phyloP scores from a whole-genome alignment of 2,888 invertebrate genomes.

The Archips crataeganus region DNA sequence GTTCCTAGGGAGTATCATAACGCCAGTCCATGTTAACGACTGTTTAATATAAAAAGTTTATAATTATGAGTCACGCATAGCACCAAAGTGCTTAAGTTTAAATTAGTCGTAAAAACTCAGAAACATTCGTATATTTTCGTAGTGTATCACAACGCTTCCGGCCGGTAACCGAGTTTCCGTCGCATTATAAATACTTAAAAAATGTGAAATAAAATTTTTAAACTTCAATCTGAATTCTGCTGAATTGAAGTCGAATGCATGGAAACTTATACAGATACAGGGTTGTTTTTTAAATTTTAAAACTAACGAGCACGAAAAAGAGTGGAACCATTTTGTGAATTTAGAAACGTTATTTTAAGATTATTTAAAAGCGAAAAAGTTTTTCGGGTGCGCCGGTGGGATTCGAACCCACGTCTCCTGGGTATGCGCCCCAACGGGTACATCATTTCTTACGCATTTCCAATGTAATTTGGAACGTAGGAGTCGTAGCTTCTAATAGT shows the following conservation, averaged over 20 bases:
- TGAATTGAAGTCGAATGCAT: not conserved
- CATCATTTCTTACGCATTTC: too few species aligned
- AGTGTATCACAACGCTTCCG: conserved; percentile 7
- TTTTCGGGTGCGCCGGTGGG: too few species aligned
- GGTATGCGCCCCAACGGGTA: too few species aligned
- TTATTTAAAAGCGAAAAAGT: too few species aligned
- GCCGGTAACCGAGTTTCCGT: conserved; percentile 14
- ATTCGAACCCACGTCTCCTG: too few species aligned
- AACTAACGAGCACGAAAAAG: too few species aligned
- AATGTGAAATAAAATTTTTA: not conserved
- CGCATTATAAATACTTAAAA: conserved; percentile 9
- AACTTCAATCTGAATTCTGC: not conserved
- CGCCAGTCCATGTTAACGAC: not conserved
- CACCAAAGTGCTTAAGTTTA: not conserved
- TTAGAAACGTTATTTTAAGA: too few species aligned
- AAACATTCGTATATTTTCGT: conserved; percentile 16
- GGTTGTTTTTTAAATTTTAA: too few species aligned
- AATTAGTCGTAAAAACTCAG: conserved; percentile 11
- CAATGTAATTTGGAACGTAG: too few species aligned
- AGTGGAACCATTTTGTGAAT: too few species aligned
- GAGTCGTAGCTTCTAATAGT: too few species aligned
- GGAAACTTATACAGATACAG: too few species aligned
- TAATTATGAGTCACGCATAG: not conserved
- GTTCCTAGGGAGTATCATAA: not conserved
- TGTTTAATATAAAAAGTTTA: not conserved